Evolutionary conservation across 2,888 invertebrate species (phyloP), one percentile per base, ranked within the genome.

Genomic region (Aphidoletes aphidimyza): DNA sequence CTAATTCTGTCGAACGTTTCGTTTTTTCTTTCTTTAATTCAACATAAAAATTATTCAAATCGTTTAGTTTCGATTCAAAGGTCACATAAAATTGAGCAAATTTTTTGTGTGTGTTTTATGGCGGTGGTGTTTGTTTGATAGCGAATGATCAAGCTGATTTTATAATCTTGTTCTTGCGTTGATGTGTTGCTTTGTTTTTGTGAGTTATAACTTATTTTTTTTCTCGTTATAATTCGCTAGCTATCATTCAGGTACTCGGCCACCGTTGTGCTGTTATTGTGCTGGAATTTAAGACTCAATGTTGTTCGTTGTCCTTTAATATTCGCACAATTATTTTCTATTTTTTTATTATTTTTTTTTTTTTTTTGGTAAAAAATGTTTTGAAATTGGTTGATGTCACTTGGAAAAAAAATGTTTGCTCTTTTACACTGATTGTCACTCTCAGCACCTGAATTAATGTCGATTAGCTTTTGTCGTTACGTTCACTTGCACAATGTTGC

Each of bases 261-360:
- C n/a, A n/a, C 81, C 39, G 22, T 37, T 8, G 36, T 81, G n/a
- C n/a, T 37, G 37, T 17, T 81, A 81, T 81, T 81, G 81, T 81
- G 81, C 81, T 81, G 81, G 81, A 81, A 81, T 81, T 81, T 81
- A 81, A 81, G 81, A 81, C 81, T 81, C 81, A 81, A 81, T 81
- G 81, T 37, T 37, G 81, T 81, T 81, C 37, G 81, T 81, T 81
- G 37, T 81, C 81, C 81, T 81, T 9, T 81, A 81, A 81, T n/a
- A 81, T 81, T 81, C 81, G 37, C 81, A 81, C 81, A 81, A 81
- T 81, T 81, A 34, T 5, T 17, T 81, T 81, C n/a, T 17, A 6
- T 36, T 37, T 30, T 14, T 30, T 14, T 69, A 42, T 69, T 30
- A 14, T 69, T 5, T 30, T 69, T 14, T 34, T 69, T 34, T 69